Base-by-base conservation (phyloP, 2,888 invertebrate genomes). In the Pelosia muscerda region DNA sequence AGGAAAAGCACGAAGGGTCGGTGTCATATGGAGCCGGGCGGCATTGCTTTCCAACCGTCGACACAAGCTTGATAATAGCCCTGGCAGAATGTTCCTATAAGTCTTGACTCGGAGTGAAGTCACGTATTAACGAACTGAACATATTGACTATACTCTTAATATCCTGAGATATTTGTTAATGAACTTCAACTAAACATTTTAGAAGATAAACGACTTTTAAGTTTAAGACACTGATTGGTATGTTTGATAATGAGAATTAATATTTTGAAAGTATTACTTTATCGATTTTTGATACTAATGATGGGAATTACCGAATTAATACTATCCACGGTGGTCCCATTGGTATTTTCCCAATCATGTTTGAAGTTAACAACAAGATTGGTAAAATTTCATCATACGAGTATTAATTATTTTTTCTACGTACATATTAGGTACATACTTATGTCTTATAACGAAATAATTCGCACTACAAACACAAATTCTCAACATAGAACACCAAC, bases 31-130 rank as follows among this genome's bases (percentile, higher is more conserved):
- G 34, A 65, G 65, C 73, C 70, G 49, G 76, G 69, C 69, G 67
- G 71, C 64, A 80, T 72, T 75, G 73, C 73, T 82, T 82, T 81
- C 69, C 73, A 80, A 67, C 72, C 49, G 67, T 69, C 73, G 82
- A 76, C 72, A 72, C 66, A 56, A 67, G 67, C 67, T 71, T 67
- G 76, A 79, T 79, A 83, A 76, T 75, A 66, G 68, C 69, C 68
- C 74, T 75, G 69, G 34, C 64, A 67, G 72, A 73, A 73, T 67
- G 65, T 57, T 57, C 26, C 25, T 26, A 26, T 15, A 55, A 26
- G 25, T 55, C 70, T 69, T 73, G 66, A 80, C 75, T 54, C 69
- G 71, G 67, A 73, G 67, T 63, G 68, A 69, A 60, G 62, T n/a
- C 49, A 49, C 49, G 49, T 49, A 49, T n/a, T n/a, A 49, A n/a